Evolutionary conservation across 2,888 invertebrate genomes (phyloP), one percentile per base, ranked within the genome.

Genomic region (Argyra leucocephala): DNA sequence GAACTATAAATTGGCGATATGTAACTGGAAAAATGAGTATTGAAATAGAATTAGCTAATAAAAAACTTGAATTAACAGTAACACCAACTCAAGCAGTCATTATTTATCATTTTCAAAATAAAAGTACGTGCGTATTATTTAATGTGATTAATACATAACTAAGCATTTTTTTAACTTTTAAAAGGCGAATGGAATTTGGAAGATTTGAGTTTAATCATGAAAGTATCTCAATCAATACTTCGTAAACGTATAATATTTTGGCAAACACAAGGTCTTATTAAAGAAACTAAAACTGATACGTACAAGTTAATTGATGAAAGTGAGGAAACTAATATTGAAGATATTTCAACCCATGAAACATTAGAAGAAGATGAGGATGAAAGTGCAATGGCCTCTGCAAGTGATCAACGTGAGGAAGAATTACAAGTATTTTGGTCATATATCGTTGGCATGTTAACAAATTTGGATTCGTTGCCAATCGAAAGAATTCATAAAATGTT

Each of bases 401-500:
- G 93, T 76, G 94, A 95, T 76, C 96, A 96, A 77, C 83, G 94
- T 66, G 95, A 96, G 80, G 94, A 94, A 72, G 96, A 96, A 77
- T 81, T 96, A 66, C 95, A 95, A 83, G 88, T 88, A 68, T 95
- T 96, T 78, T 97, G 97, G 97, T 93, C 95, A 0, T 97, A 96
- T 75, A 95, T 97, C 72, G 91, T 94, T 61, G 96, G 96, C 22
- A 97, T 97, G 97, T 80, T 97, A 66, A 95, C 95, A 15, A 97
- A 97, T 82, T 82, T 97, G 69, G 95, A 96, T 73, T 91, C 91
- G 0, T 82, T 96, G 75, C 91, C 95, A 0, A 81, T 96, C 69
- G 96, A 96, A 71, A 83, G 96, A 64, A 96, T 97, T 72, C 94
- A 96, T 79, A 93, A 94, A 76, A 96, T 96, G 95, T 79, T 97